A percentile compares a stretch with the other conserved stretches of the same genome.
phyloP scores from a whole-genome alignment of 2,113 vertebrate species.

The Malurus cyaneus region DNA sequence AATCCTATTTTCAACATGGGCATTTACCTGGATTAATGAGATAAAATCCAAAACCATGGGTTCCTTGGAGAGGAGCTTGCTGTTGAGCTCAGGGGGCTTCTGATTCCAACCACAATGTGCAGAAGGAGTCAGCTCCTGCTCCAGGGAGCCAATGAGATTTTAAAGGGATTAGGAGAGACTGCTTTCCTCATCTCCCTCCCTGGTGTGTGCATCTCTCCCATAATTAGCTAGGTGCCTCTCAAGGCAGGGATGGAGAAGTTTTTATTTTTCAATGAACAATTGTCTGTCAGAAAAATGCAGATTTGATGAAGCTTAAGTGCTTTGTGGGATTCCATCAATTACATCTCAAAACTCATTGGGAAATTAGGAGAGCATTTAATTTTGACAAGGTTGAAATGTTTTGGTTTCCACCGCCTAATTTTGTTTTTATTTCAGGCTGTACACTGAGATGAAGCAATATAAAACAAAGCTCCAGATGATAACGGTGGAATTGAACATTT shows the following conservation, averaged over 20 bases:
- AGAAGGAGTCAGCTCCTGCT: constrained; percentile 8
- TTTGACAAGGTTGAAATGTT: constrained; percentile 56
- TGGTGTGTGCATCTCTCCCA: neutral
- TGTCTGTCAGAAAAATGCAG: constrained; percentile 38
- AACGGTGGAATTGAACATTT: neutral
- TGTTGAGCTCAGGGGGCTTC: neutral
- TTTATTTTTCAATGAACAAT: constrained; percentile 49
- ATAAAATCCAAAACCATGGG: neutral
- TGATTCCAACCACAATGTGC: neutral
- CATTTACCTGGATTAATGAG: neutral
- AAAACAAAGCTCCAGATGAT: constrained; percentile 17
- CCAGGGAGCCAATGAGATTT: neutral
- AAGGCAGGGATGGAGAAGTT: neutral
- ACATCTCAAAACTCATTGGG: constrained; percentile 41
- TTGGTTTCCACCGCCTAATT: constrained; percentile 33
- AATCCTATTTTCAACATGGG: neutral
- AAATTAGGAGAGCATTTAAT: constrained; percentile 54
- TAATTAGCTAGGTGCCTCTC: constrained; percentile 33
- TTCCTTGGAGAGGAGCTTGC: neutral
- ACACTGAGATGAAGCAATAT: neutral
- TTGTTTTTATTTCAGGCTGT: constrained; percentile 37
- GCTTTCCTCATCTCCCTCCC: neutral
- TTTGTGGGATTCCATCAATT: constrained; percentile 47
- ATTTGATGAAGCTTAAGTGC: constrained; percentile 57
- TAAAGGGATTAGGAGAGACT: neutral